These are phyloP conservation scores for Drosophila kohkoa DNA, from an alignment of 1,140 invertebrate genomes.

Conservation along the genomic window DNA sequence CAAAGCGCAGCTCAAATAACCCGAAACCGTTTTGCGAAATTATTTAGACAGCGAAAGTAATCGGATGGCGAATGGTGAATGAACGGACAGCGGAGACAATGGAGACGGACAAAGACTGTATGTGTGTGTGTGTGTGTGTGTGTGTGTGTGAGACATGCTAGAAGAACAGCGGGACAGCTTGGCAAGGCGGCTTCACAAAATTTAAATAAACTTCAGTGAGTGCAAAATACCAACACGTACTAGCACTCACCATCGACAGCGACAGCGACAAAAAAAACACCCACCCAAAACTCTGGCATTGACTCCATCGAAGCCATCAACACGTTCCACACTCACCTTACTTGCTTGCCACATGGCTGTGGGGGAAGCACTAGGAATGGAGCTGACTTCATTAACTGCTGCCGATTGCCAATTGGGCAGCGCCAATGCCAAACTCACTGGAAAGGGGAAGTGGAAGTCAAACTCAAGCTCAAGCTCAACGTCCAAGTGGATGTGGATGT, in stretches of 20 bases:
- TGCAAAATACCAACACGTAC: constrained; percentile 59
- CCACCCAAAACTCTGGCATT: background rate
- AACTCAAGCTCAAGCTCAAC: no score
- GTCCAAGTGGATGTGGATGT: no score
- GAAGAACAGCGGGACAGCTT: background rate
- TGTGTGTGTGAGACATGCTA: background rate
- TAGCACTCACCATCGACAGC: constrained; percentile 29
- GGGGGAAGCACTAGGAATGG: constrained; percentile 67
- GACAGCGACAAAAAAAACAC: background rate
- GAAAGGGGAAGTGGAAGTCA: background rate
- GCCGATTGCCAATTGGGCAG: constrained; percentile 15
- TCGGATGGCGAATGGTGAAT: constrained; percentile 36
- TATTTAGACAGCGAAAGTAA: constrained; percentile 80
- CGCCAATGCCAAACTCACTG: background rate
- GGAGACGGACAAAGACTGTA: background rate
- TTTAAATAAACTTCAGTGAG: constrained; percentile 47
- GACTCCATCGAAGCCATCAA: background rate
- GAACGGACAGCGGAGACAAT: constrained; percentile 18
- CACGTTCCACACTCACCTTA: constrained; percentile 6
- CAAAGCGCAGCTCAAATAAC: constrained; percentile 64
- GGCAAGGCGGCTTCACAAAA: constrained; percentile 12
- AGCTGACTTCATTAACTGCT: constrained; percentile 61
- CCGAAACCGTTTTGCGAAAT: constrained; percentile 70
- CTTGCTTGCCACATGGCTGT: background rate
- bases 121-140: no score